phyloP scores from a whole-genome alignment of 2,113 vertebrate genomes.

The Phylloscopus trochilus region DNA sequence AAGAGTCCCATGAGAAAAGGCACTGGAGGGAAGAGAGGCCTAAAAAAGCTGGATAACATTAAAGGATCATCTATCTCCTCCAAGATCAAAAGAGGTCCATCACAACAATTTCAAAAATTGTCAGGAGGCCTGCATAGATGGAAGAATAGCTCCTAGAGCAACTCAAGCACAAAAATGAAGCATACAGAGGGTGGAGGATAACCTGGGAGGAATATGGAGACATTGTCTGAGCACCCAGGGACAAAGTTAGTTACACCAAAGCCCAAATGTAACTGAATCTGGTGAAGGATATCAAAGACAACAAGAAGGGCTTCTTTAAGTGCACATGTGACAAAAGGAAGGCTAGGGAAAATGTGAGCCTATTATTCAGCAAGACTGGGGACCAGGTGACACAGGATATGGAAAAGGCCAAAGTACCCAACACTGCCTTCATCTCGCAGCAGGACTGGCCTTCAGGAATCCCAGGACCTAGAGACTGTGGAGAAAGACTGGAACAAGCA shows the following conservation, averaged over 20 bases:
- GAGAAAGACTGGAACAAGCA: neutral
- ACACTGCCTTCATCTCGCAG: neutral
- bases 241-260: neutral
- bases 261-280: neutral
- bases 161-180: neutral
- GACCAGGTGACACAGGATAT: neutral
- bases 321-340: neutral
- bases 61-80: neutral
- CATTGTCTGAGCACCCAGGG: neutral
- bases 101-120: neutral
- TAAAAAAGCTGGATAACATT: neutral
- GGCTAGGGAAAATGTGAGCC: neutral
- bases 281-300: neutral
- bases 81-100: neutral
- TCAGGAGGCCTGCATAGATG: neutral
- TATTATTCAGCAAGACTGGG: neutral
- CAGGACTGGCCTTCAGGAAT: neutral
- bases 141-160: neutral
- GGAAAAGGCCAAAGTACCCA: neutral
- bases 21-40: neutral
- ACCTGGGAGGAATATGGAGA: neutral
- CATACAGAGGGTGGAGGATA: neutral
- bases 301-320: neutral
- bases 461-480: neutral
- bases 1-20: neutral